phyloP scores from a whole-genome alignment of 2,797 vertebrate genomes.

The Euthynnus affinis region DNA sequence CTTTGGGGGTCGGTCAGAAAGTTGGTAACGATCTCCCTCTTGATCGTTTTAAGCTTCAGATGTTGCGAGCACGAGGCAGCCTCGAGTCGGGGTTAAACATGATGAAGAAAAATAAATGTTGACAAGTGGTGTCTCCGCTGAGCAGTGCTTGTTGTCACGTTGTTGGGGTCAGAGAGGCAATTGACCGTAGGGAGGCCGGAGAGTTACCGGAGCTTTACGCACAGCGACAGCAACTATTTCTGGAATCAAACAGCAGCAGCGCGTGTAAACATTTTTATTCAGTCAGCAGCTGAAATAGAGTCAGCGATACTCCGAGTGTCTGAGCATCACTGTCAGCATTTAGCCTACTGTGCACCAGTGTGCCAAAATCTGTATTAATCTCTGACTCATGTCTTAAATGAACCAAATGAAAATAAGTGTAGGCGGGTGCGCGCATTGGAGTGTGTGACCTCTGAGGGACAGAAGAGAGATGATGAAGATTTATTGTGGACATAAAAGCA shows the following conservation, averaged over 20 bases:
- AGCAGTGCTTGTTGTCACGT: not conserved
- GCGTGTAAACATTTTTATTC: not conserved
- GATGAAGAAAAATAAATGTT: constrained; percentile 7
- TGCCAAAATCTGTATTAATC: not conserved
- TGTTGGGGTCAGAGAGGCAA: constrained; percentile 3
- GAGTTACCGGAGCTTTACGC: constrained; percentile 34
- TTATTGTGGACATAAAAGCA: constrained; percentile 76
- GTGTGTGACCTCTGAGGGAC: constrained; percentile 30
- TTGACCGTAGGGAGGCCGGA: constrained; percentile 7
- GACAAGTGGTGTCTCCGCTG: not conserved
- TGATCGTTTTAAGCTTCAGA: not conserved
- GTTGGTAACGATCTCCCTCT: not conserved
- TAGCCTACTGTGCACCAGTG: not conserved
- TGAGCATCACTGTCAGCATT: not conserved
- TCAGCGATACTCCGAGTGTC: not conserved
- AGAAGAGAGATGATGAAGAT: constrained; percentile 59
- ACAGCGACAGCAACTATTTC: not conserved
- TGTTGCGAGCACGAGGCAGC: not conserved
- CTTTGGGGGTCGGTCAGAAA: not conserved
- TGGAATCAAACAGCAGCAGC: constrained; percentile 8
- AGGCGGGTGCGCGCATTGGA: not conserved
- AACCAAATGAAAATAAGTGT: constrained; percentile 31
- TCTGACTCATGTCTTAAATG: constrained; percentile 30
- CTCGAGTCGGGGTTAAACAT: not conserved
- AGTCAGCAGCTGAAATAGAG: not conserved